phyloP scores from a whole-genome alignment of 2,888 invertebrate species.

The Carpatolechia fugitivella region DNA sequence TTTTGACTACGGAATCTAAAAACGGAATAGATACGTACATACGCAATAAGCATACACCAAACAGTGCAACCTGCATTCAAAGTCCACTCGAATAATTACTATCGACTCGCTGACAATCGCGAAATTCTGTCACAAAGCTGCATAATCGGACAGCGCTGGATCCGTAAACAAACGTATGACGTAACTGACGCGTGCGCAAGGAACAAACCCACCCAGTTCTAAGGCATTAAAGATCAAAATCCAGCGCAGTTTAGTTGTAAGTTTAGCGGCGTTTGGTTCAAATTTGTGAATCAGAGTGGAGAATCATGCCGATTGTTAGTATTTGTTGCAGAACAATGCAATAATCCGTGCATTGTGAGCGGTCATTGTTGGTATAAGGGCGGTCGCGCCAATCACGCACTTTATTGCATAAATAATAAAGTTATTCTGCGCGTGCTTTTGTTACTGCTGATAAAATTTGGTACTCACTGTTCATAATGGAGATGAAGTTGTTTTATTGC shows the following conservation, averaged over 20 bases:
- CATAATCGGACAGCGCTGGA: conserved; percentile 53
- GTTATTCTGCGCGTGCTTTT: conserved; percentile 57
- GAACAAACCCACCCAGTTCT: background rate
- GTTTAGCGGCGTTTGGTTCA: background rate
- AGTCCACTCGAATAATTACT: conserved; percentile 74
- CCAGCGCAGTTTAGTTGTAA: background rate
- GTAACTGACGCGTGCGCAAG: conserved; percentile 3
- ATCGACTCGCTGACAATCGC: conserved; percentile 78
- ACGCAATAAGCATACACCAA: no score
- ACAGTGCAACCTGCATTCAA: conserved; percentile 27
- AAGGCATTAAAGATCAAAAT: background rate
- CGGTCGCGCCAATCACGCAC: conserved; percentile 57
- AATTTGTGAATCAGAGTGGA: conserved; percentile 38
- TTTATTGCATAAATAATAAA: conserved; percentile 80
- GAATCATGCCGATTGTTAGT: conserved; percentile 66
- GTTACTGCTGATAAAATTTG: conserved; percentile 54
- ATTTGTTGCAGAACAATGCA: conserved; percentile 64
- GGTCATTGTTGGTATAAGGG: conserved; percentile 80
- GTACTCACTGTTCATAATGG: conserved; percentile 37
- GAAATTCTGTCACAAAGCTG: conserved; percentile 75
- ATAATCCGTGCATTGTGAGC: conserved; percentile 78
- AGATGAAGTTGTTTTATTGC: no score
- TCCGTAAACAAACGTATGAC: background rate
- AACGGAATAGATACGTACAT: no score
- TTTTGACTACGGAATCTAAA: no score